Percentiles rank a stretch among this genome's conserved stretches.
These are phyloP conservation scores for Gymnoscopelus braueri DNA, from an alignment of 2,797 vertebrate genomes.

Conservation along the genomic window DNA sequence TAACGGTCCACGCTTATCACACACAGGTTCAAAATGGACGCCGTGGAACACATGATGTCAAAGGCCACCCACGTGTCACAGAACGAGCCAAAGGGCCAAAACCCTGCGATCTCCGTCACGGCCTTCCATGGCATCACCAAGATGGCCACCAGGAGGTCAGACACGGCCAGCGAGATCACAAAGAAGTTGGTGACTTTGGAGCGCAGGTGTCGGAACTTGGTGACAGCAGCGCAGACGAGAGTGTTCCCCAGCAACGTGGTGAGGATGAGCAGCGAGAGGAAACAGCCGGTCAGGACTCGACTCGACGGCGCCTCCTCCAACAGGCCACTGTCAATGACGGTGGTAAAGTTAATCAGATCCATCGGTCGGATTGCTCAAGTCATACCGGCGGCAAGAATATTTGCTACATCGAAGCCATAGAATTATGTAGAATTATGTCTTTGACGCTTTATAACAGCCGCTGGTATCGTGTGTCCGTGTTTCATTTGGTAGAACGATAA, in stretches of 20 bases:
- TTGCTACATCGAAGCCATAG: conserved; percentile 38
- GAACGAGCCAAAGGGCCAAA: conserved; percentile 98
- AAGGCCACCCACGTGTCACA: conserved; percentile 99
- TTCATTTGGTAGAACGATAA: conserved; percentile 22
- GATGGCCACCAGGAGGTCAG: conserved; percentile 94
- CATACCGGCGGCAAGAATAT: conserved; percentile 39
- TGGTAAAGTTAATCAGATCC: conserved; percentile 89
- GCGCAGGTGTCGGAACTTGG: conserved; percentile 93
- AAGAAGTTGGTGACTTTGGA: conserved; percentile 99
- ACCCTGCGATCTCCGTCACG: conserved; percentile 91
- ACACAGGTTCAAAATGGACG: conserved; percentile 97
- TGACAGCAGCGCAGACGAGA: conserved; percentile 93
- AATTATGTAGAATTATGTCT: no score
- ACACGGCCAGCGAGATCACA: conserved; percentile 96
- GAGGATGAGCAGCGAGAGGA: conserved; percentile 94
- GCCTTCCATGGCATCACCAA: conserved; percentile 99
- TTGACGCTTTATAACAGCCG: neutral
- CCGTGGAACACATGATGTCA: conserved; percentile 99
- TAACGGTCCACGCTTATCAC: conserved; percentile 98
- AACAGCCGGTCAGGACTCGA: conserved; percentile 92
- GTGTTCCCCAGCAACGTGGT: conserved; percentile 96
- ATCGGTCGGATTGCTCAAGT: conserved; percentile 68
- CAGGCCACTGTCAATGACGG: conserved; percentile 83
- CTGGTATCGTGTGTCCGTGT: conserved; percentile 20
- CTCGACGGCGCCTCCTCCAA: conserved; percentile 88